A percentile compares a stretch with the other conserved stretches of the same genome.
These are phyloP conservation scores for Enteromius treurensis DNA, from an alignment of 2,797 vertebrate species.

Conservation along the genomic window DNA sequence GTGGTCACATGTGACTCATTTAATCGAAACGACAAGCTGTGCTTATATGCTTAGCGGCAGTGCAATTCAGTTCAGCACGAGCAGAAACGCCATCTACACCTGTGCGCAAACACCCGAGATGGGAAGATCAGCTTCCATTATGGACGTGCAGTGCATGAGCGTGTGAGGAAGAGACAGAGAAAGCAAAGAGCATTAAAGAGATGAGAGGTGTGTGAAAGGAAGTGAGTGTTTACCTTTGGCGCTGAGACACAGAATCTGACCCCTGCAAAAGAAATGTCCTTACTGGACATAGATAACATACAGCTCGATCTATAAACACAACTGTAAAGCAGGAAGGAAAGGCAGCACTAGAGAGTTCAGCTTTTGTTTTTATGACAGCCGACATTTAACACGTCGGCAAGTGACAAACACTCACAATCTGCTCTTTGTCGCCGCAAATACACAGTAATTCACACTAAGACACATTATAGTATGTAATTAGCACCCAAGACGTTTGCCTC, in stretches of 20 bases:
- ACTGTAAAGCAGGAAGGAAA: constrained; percentile 12
- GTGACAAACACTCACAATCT: constrained; percentile 19
- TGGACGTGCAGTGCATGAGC: neutral
- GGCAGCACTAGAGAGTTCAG: constrained; percentile 3
- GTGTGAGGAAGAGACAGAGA: neutral
- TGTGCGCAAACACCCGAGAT: neutral
- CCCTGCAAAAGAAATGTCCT: neutral
- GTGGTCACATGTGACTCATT: constrained; percentile 18
- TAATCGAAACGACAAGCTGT: neutral
- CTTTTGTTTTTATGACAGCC: constrained; percentile 36
- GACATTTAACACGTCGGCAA: neutral
- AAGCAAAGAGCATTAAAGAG: neutral
- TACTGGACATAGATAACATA: constrained; percentile 15
- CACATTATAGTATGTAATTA: constrained; percentile 6
- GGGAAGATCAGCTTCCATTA: constrained; percentile 27
- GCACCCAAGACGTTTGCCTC: neutral
- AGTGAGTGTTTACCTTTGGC: neutral
- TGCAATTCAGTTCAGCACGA: neutral
- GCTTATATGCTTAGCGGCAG: neutral
- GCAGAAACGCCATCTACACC: neutral
- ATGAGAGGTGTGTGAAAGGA: constrained; percentile 14
- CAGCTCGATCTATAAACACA: constrained; percentile 8
- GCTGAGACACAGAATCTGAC: constrained; percentile 1
- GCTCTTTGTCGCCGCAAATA: constrained; percentile 2
- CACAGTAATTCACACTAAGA: neutral